A percentile compares a stretch with the other conserved stretches of the same genome.
Conservation (phyloP, 2,888 invertebrate species). For the Trichogramma dendrolimi region DNA sequence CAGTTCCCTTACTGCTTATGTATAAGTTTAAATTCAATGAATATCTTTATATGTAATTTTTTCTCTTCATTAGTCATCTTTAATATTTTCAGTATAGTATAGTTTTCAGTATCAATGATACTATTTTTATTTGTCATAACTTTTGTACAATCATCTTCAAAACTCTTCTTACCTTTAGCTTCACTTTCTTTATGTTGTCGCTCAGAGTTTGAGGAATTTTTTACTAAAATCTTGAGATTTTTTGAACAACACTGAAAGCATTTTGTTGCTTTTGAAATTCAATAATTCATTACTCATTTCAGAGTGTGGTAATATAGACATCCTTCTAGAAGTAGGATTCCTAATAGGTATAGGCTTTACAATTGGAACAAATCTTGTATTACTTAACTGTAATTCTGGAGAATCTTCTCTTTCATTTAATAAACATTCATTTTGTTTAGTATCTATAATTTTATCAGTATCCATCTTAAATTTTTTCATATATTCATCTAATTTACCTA, state of each 20-base stretch:
- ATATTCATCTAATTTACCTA: conserved; percentile 67
- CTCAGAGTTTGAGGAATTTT: conserved; percentile 2
- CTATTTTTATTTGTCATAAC: conserved; percentile 12
- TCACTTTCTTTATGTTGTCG: background rate
- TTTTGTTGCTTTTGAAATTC: conserved; percentile 39
- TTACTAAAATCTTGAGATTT: background rate
- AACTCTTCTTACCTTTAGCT: conserved; percentile 8
- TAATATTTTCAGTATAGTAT: conserved; percentile 54
- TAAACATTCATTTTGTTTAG: conserved; percentile 38
- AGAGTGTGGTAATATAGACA: conserved; percentile 49
- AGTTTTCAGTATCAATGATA: conserved; percentile 54
- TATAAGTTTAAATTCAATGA: conserved; percentile 60
- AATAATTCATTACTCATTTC: conserved; percentile 47
- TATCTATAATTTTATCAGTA: conserved; percentile 61
- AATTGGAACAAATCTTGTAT: conserved; percentile 40
- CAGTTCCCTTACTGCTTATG: conserved; percentile 69
- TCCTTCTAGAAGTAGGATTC: conserved; percentile 46
- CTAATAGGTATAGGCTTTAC: conserved; percentile 43
- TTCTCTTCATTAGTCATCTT: conserved; percentile 46
- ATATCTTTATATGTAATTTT: conserved; percentile 49
- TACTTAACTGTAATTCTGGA: conserved; percentile 33
- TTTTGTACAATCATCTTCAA: conserved; percentile 17
- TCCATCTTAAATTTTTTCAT: conserved; percentile 69
- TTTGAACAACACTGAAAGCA: conserved; percentile 9
- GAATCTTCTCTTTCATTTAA: conserved; percentile 36